These are phyloP conservation scores for Rutpela maculata DNA, from an alignment of 2,888 invertebrate species.

Conservation along the genomic window DNA sequence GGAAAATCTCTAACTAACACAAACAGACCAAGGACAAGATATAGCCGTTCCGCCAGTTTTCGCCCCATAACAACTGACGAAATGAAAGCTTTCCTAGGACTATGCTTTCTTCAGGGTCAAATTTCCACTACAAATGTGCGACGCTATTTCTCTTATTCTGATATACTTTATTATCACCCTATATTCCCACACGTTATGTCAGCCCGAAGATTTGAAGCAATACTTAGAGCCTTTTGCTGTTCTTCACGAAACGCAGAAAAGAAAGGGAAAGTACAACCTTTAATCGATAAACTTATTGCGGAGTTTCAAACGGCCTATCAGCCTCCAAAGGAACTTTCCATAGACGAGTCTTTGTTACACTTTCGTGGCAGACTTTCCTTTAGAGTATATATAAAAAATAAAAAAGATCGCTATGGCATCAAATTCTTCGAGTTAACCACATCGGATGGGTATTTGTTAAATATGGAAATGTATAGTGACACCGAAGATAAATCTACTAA, in stretches of 20 bases:
- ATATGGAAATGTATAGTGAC: conserved; percentile 44
- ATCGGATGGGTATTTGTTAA: conserved; percentile 38
- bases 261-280: conserved; percentile 40
- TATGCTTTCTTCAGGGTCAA: conserved; percentile 49
- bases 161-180: conserved; percentile 41
- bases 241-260: conserved; percentile 10
- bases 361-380: conserved; percentile 34
- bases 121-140: conserved; percentile 39
- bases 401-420: conserved; percentile 37
- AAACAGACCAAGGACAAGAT: conserved; percentile 38
- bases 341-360: no score
- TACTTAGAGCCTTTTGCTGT: conserved; percentile 41
- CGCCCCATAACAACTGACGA: conserved; percentile 37
- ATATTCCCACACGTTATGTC: no score
- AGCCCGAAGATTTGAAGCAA: conserved; percentile 46
- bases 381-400: conserved; percentile 40
- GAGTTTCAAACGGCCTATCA: conserved; percentile 24
- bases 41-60: conserved; percentile 39
- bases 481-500: conserved; percentile 14
- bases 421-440: conserved; percentile 42
- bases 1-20: conserved; percentile 25
- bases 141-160: conserved; percentile 39
- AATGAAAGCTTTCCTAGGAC: conserved; percentile 50
- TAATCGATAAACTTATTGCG: conserved; percentile 32
- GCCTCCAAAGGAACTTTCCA: no score